Evolutionary conservation across 2,797 vertebrate genomes (phyloP).

Genomic region (Glyptemys insculpta): DNA sequence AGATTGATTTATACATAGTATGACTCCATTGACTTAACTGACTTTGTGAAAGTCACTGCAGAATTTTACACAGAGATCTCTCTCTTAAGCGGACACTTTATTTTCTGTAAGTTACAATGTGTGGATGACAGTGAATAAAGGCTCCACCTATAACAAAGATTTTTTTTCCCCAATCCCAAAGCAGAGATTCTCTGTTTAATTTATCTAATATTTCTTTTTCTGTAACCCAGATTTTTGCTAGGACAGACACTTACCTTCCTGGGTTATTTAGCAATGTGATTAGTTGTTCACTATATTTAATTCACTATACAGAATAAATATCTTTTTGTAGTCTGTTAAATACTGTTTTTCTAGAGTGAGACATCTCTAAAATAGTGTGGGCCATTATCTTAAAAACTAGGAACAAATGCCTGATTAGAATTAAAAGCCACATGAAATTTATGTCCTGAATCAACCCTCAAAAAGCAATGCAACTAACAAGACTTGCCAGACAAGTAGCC

Average conservation of each 20-base stretch:
- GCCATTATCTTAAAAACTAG: constrained; percentile 62
- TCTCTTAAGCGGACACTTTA: neutral
- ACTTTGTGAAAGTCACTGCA: neutral
- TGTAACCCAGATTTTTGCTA: neutral
- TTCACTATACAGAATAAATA: neutral
- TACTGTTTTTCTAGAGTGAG: constrained; percentile 40
- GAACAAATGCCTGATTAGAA: constrained; percentile 58
- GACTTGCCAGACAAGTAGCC: constrained; percentile 59
- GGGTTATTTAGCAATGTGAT: neutral
- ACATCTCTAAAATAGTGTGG: neutral
- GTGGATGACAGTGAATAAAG: neutral
- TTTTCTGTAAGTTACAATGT: neutral
- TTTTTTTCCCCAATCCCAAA: neutral
- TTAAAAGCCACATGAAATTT: constrained; percentile 69
- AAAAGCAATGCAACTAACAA: constrained; percentile 60
- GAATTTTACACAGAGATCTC: neutral
- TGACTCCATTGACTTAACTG: too few relatives aligned
- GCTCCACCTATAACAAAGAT: neutral
- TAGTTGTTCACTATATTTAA: neutral
- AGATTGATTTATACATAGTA: too few relatives aligned
- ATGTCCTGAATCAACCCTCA: constrained; percentile 60
- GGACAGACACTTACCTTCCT: neutral
- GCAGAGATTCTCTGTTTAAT: neutral
- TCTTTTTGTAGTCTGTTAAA: neutral
- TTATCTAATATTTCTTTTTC: neutral